Conservation (phyloP, 2,797 vertebrate genomes). For the Bryconaethiops microstoma region DNA sequence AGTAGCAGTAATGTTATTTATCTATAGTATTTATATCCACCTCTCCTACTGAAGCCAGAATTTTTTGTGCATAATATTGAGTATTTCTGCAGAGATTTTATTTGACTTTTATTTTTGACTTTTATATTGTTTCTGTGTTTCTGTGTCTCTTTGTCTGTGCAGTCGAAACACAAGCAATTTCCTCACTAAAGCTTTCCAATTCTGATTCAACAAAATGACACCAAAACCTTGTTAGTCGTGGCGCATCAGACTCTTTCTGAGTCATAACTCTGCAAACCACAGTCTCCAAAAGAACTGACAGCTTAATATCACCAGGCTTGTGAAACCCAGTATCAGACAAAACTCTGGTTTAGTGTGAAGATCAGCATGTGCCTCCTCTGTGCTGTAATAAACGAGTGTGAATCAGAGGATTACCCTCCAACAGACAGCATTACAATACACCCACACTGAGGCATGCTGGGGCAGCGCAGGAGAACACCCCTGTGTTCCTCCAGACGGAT, state of each 20-base stretch:
- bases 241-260: neutral
- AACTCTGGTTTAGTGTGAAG: neutral
- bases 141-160: too few species aligned
- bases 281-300: neutral
- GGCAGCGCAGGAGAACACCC: neutral
- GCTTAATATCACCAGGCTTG: neutral
- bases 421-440: neutral
- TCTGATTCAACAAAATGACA: neutral
- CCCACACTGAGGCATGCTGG: slow-evolving; percentile 7
- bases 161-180: too few species aligned
- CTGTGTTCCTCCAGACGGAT: neutral
- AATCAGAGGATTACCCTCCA: neutral
- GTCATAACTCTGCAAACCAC: neutral
- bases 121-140: too few species aligned
- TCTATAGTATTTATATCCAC: too few species aligned
- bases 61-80: too few species aligned
- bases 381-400: neutral
- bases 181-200: too few species aligned
- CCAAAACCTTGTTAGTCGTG: neutral
- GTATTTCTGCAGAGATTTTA: too few species aligned
- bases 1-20: too few species aligned
- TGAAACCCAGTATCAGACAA: neutral
- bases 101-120: too few species aligned
- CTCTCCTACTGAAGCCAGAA: too few species aligned
- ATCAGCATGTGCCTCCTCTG: neutral